Conservation (phyloP, 2,797 vertebrate species). For the Megalops cyprinoides region DNA sequence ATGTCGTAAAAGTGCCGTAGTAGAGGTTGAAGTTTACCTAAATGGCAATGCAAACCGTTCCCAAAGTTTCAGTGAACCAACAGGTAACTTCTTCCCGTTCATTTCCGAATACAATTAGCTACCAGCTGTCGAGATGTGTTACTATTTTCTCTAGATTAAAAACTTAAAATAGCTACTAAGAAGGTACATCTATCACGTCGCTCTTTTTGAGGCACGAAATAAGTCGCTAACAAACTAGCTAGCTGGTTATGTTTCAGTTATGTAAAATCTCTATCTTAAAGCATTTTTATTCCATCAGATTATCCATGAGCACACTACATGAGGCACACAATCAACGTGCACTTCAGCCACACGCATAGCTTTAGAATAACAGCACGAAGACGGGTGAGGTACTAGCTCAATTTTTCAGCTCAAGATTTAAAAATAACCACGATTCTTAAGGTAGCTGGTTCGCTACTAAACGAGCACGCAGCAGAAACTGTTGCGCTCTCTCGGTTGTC, state of each 20-base stretch:
- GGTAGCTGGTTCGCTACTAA: not conserved
- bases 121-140: not conserved
- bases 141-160: not conserved
- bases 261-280: too few species aligned
- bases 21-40: not conserved
- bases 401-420: too few species aligned
- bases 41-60: not conserved
- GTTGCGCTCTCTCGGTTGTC: not conserved
- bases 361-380: too few species aligned
- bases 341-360: too few species aligned
- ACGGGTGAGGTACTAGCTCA: too few species aligned
- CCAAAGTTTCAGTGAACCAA: not conserved
- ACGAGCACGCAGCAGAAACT: not conserved
- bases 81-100: not conserved
- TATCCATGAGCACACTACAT: too few species aligned
- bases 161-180: not conserved
- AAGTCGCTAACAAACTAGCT: not conserved
- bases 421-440: too few species aligned
- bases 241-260: not conserved
- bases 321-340: too few species aligned
- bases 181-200: not conserved
- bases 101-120: not conserved
- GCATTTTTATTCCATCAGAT: too few species aligned
- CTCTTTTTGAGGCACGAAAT: not conserved
- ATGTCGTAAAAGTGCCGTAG: not conserved